These are phyloP conservation scores for Tauraco hartlaubi DNA, from an alignment of 2,797 vertebrate genomes.

Conservation along the genomic window DNA sequence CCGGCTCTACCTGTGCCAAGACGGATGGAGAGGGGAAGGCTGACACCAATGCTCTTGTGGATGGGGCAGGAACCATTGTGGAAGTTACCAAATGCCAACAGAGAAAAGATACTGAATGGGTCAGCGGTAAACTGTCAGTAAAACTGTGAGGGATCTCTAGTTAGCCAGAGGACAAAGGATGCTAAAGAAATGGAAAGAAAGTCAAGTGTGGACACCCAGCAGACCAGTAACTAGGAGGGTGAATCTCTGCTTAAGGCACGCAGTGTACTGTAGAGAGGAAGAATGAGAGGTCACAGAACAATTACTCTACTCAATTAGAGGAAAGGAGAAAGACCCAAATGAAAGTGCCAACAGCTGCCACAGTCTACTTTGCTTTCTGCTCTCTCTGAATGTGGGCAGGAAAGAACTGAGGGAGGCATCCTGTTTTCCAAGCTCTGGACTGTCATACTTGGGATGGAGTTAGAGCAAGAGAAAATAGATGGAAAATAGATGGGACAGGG, in stretches of 20 bases:
- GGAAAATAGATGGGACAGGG: not conserved
- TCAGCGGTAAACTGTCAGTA: not conserved
- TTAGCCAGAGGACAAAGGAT: not conserved
- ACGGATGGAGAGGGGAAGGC: not conserved
- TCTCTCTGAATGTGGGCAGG: not conserved
- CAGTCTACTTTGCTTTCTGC: not conserved
- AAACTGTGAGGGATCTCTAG: not conserved
- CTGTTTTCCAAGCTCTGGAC: not conserved
- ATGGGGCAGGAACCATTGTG: not conserved
- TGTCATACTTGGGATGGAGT: not conserved
- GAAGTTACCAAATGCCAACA: not conserved
- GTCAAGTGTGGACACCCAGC: not conserved
- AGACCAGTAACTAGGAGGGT: not conserved
- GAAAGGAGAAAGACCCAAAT: not conserved
- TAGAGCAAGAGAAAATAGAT: not conserved
- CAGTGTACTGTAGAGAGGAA: not conserved
- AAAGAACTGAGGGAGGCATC: not conserved
- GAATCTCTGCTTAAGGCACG: not conserved
- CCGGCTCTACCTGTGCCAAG: not conserved
- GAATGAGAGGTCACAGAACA: not conserved
- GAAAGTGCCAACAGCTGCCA: not conserved
- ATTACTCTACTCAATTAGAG: not conserved
- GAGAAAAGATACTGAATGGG: not conserved
- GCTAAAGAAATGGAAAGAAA: not conserved
- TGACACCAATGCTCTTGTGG: not conserved